Evolutionary conservation across 2,797 vertebrate genomes (phyloP), one percentile per base, ranked within the genome.

Genomic region (Myotis vivesi): DNA sequence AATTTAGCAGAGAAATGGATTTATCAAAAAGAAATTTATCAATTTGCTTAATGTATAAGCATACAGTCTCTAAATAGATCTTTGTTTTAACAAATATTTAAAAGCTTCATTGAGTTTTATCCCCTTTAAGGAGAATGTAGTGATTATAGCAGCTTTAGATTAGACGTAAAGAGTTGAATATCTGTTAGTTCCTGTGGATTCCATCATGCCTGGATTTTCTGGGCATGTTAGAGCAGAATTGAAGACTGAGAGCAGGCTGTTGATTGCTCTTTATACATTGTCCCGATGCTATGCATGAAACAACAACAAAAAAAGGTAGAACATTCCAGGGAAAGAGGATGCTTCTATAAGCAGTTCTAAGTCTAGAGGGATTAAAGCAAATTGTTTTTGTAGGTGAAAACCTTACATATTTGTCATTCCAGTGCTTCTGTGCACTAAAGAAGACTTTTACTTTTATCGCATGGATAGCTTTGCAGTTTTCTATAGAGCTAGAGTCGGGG

Each of bases 1-100:
- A 93, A 86, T 62, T 91, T 72, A 51, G 46, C 95, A 93, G 66
- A 38, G 30, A 53, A 77, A 88, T 51, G 64, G 33, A 75, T 77
- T 89, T 91, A 77, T 11, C 38, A 79, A 75, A 87, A 75, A 83
- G 46, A 28, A 93, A 83, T 92, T 94, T n/a, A 73, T 93, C 79
- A 88, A 76, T 69, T 95, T 95, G 33, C 51, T 96, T 92, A 75
- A 84, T 86, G 72, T 91, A 36, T 87, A 69, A 71, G 62, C 41
- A 46, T 66, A 8, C 8, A 55, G 92, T 94, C 57, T 87, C 44
- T 81, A 89, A 91, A 53, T 79, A 94, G 51, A 80, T 57, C 38
- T 76, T 92, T 94, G 75, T 93, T 94, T 87, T 46, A 59, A 36
- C 53, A 92, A 89, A 41, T 82, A 53, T 89, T 96, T 94, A 59